Percentiles rank a stretch among this genome's conserved stretches.
phyloP scores from a whole-genome alignment of 2,113 vertebrate genomes.

The Alligator sinensis region DNA sequence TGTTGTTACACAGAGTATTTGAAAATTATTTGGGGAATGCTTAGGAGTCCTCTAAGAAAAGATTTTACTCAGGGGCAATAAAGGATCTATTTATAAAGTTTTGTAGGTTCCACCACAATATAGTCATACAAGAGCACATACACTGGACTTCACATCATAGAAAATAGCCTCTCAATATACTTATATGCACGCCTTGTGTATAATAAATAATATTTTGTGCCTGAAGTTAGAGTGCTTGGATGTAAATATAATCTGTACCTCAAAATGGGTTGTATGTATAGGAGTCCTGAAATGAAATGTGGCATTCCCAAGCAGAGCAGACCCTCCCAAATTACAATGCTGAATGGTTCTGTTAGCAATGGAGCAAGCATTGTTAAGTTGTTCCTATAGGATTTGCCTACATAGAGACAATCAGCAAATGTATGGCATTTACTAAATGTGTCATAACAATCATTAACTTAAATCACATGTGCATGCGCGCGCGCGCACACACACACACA shows the following conservation, averaged over 20 bases:
- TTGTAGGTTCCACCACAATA: neutral
- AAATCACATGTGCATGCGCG: too few relatives aligned
- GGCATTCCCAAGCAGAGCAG: neutral
- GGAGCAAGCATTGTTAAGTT: neutral
- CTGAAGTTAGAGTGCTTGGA: neutral
- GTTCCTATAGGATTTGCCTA: neutral
- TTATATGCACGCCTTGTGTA: neutral
- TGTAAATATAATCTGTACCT: neutral
- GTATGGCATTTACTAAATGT: too few relatives aligned
- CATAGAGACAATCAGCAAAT: too few relatives aligned
- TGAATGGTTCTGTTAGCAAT: neutral
- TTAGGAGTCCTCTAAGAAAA: neutral
- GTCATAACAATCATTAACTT: too few relatives aligned
- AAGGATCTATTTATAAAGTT: neutral
- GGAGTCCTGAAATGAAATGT: neutral
- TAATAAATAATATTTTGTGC: neutral
- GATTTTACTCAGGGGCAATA: neutral
- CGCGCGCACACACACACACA: too few relatives aligned
- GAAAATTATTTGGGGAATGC: neutral
- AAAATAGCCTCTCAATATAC: neutral
- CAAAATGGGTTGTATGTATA: neutral
- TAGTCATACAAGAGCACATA: neutral
- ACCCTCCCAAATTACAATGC: neutral
- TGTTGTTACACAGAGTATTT: neutral
- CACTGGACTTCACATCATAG: neutral